Percentiles rank a stretch among this genome's conserved stretches.
phyloP scores from a whole-genome alignment of 2,888 invertebrate genomes.

The Ganaspis brasiliensis region DNA sequence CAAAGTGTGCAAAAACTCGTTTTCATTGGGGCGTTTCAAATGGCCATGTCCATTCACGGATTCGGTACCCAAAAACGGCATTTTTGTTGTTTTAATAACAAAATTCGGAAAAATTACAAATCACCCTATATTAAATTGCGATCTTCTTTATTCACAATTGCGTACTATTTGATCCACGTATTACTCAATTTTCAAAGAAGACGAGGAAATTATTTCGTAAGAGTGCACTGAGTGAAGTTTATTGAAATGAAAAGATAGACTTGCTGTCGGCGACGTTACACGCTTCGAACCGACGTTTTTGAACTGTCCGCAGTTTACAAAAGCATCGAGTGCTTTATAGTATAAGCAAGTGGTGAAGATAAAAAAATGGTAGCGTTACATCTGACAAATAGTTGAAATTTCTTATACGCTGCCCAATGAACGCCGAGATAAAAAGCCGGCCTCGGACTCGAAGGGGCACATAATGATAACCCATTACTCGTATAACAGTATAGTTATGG shows the following conservation, averaged over 20 bases:
- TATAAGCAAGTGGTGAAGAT: slow-evolving; percentile 54
- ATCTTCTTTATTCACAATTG: slow-evolving; percentile 37
- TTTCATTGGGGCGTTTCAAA: slow-evolving; percentile 70
- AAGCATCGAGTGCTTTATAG: slow-evolving; percentile 58
- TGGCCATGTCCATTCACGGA: slow-evolving; percentile 65
- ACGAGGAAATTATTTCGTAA: slow-evolving; percentile 19
- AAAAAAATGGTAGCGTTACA: slow-evolving; percentile 54
- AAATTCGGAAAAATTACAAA: slow-evolving; percentile 30
- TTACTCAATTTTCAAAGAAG: neutral
- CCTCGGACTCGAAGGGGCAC: slow-evolving; percentile 53
- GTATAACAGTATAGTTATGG: slow-evolving; percentile 32
- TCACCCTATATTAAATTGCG: slow-evolving; percentile 28
- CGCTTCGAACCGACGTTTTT: slow-evolving; percentile 48
- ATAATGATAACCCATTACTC: slow-evolving; percentile 66
- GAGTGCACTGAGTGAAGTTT: slow-evolving; percentile 15
- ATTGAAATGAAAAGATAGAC: neutral
- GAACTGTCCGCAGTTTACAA: slow-evolving; percentile 54
- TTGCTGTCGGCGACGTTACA: neutral
- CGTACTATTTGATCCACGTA: neutral
- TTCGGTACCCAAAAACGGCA: slow-evolving; percentile 70
- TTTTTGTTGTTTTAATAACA: slow-evolving; percentile 50
- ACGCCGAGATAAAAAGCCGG: slow-evolving; percentile 58
- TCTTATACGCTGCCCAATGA: slow-evolving; percentile 63
- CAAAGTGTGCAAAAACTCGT: slow-evolving; percentile 70
- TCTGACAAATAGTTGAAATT: slow-evolving; percentile 62